Conservation (phyloP, 1,140 invertebrate species). For the Drosophila rhopaloa region DNA sequence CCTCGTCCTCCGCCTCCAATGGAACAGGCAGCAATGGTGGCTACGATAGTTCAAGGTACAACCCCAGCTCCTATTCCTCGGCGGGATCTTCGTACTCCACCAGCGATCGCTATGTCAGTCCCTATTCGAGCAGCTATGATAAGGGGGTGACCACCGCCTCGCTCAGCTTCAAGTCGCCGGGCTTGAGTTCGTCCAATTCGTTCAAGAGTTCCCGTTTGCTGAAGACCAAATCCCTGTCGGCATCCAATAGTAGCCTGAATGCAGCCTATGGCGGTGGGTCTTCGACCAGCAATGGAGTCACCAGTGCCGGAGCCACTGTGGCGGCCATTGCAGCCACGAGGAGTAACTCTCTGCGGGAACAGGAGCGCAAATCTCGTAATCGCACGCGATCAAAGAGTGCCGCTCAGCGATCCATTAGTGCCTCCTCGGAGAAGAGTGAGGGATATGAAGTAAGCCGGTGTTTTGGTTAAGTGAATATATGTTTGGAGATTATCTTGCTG, state of each 20-base stretch:
- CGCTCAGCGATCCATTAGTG: conserved; percentile 78
- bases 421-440: conserved; percentile 86
- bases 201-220: conserved; percentile 64
- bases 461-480: neutral
- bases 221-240: conserved; percentile 70
- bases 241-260: conserved; percentile 77
- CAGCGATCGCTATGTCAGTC: conserved; percentile 80
- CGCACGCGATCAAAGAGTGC: conserved; percentile 76
- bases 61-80: conserved; percentile 50
- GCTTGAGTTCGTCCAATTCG: conserved; percentile 66
- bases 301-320: conserved; percentile 62
- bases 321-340: conserved; percentile 75
- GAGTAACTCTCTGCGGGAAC: conserved; percentile 81
- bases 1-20: conserved; percentile 34
- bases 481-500: conserved; percentile 25
- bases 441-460: conserved; percentile 88
- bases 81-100: conserved; percentile 38
- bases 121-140: conserved; percentile 80
- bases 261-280: conserved; percentile 24
- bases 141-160: conserved; percentile 84
- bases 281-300: conserved; percentile 12
- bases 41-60: conserved; percentile 72
- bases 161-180: conserved; percentile 69
- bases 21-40: conserved; percentile 53
- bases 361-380: conserved; percentile 82